Conservation (phyloP, 2,888 invertebrate genomes). For the Protophormia terraenovae region DNA sequence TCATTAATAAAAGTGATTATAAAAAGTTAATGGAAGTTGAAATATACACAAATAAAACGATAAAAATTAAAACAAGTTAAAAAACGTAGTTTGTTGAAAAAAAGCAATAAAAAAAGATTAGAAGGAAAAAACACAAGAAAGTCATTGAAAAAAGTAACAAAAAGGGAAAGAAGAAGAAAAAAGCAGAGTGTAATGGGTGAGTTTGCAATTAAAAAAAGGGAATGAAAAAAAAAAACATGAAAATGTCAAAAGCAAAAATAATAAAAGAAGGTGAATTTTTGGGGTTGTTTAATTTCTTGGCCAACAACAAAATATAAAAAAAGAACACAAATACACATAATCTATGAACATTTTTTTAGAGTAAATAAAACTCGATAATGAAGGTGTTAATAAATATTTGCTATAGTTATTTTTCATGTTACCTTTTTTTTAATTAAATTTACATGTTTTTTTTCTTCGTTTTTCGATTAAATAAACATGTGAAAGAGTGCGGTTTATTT, state of each 20-base stretch:
- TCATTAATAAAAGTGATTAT: constrained; percentile 47
- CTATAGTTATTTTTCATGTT: not conserved
- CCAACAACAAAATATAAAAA: not conserved
- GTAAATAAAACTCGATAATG: not conserved
- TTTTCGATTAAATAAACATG: constrained; percentile 49
- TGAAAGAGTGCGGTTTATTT: constrained; percentile 49
- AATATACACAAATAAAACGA: constrained; percentile 28
- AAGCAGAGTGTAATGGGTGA: constrained; percentile 72
- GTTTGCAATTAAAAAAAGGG: constrained; percentile 53
- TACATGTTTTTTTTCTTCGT: constrained; percentile 21
- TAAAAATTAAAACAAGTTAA: constrained; percentile 32
- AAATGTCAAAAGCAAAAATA: constrained; percentile 46
- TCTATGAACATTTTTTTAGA: not conserved
- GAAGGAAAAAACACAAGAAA: constrained; percentile 74
- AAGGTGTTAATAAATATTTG: constrained; percentile 44
- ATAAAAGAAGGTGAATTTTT: constrained; percentile 47
- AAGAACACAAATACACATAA: not conserved
- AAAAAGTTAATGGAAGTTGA: constrained; percentile 46
- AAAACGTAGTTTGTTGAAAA: constrained; percentile 33
- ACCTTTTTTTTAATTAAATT: constrained; percentile 45
- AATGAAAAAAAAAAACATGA: constrained; percentile 42
- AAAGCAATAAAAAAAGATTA: constrained; percentile 72
- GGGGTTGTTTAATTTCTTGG: constrained; percentile 42
- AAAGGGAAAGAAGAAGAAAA: constrained; percentile 49
- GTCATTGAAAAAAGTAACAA: constrained; percentile 65